Conservation (phyloP, 2,113 vertebrate genomes). For the Centropus unirufus region DNA sequence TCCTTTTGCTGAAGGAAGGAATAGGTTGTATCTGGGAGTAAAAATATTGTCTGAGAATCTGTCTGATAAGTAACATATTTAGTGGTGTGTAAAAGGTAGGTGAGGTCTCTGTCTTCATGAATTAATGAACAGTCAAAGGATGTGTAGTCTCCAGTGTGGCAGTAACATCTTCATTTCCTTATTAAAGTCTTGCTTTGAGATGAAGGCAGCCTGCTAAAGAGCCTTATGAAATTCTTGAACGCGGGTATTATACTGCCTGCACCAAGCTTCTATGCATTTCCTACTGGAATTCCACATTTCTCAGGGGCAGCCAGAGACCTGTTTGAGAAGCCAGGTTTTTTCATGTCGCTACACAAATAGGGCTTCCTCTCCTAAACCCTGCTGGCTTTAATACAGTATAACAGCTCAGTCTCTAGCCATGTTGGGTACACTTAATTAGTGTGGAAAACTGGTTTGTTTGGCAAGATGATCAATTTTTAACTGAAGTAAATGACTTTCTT, state of each 20-base stretch:
- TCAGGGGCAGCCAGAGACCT: neutral
- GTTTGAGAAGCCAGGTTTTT: neutral
- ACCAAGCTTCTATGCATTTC: neutral
- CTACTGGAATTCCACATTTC: neutral
- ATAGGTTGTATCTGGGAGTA: neutral
- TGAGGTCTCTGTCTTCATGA: neutral
- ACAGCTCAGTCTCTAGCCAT: neutral
- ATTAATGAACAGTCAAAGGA: neutral
- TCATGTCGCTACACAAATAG: neutral
- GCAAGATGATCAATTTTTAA: slow-evolving; percentile 70
- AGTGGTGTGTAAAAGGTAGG: neutral
- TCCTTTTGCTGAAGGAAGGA: neutral
- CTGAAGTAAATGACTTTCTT: slow-evolving; percentile 65
- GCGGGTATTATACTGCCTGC: neutral
- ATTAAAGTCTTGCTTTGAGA: neutral
- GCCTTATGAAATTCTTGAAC: neutral
- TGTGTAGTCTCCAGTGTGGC: accelerated
- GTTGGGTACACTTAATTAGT: slow-evolving; percentile 61
- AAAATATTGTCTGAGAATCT: neutral
- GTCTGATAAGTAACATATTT: neutral
- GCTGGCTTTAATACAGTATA: neutral
- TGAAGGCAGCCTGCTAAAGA: neutral
- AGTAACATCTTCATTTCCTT: neutral
- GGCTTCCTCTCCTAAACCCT: neutral
- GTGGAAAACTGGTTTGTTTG: slow-evolving; percentile 59